Evolutionary conservation across 2,888 invertebrate genomes (phyloP).

Genomic region (Hofmannophila pseudospretella): DNA sequence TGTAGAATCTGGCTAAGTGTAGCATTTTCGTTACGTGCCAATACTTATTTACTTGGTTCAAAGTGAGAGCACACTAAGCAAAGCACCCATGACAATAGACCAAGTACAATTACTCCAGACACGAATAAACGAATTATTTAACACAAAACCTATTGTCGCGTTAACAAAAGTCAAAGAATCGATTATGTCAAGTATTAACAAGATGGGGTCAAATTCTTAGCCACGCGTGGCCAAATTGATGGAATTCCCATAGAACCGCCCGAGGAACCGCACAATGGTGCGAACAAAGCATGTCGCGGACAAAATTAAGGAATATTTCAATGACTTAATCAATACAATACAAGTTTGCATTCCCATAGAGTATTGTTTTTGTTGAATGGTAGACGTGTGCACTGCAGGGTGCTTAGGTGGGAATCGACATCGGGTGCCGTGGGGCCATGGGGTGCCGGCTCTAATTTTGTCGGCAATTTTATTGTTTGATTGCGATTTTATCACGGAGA

Average conservation of each 20-base stretch:
- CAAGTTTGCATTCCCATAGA: conserved; percentile 65
- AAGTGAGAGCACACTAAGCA: no score
- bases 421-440: conserved; percentile 46
- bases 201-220: conserved; percentile 51
- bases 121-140: conserved; percentile 58
- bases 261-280: conserved; percentile 52
- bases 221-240: conserved; percentile 71
- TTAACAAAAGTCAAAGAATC: conserved; percentile 46
- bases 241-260: conserved; percentile 70
- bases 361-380: conserved; percentile 64
- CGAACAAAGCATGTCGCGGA: conserved; percentile 41
- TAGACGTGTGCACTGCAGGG: conserved; percentile 46
- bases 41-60: no score
- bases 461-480: conserved; percentile 58
- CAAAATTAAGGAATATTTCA: conserved; percentile 62
- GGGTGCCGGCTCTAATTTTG: conserved; percentile 56
- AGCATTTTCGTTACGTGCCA: no score
- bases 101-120: conserved; percentile 39
- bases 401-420: conserved; percentile 62
- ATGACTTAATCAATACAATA: conserved; percentile 75
- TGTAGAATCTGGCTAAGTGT: no score
- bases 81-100: conserved; percentile 40
- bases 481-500: conserved; percentile 71
- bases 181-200: conserved; percentile 38
- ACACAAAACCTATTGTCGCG: conserved; percentile 54